These are phyloP conservation scores for Dicrostonyx torquatus DNA, from an alignment of 2,797 vertebrate genomes.

Conservation along the genomic window DNA sequence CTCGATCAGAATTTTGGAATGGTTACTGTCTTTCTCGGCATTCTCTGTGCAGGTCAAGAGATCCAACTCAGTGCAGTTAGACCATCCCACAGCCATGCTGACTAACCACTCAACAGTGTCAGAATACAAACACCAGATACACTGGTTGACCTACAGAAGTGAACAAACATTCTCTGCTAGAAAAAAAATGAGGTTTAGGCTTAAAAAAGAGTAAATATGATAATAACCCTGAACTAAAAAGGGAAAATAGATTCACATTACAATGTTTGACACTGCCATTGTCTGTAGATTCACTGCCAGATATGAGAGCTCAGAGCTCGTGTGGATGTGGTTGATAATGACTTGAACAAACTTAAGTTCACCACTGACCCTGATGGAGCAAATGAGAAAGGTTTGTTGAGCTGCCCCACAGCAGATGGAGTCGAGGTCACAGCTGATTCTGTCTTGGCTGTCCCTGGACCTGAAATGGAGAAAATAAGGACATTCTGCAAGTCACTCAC, in stretches of 20 bases:
- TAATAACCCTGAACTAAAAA: not conserved
- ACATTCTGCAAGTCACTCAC: not conserved
- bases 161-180: not conserved
- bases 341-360: not conserved
- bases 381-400: constrained; percentile 85
- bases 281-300: no score
- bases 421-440: constrained; percentile 79
- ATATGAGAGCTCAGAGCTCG: no score
- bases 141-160: not conserved
- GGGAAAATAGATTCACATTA: not conserved
- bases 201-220: not conserved
- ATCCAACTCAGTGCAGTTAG: not conserved
- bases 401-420: constrained; percentile 76
- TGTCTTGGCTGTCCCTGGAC: constrained; percentile 83
- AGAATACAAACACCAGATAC: not conserved
- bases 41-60: not conserved
- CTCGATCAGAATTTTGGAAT: not conserved
- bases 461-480: constrained; percentile 76
- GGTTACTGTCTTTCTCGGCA: not conserved
- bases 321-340: not conserved
- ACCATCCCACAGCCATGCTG: not conserved
- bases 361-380: constrained; percentile 86
- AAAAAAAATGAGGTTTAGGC: not conserved
- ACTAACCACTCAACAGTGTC: not conserved
- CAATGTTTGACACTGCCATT: not conserved